phyloP scores from a whole-genome alignment of 2,797 vertebrate genomes.

The Myotis pilosus region DNA sequence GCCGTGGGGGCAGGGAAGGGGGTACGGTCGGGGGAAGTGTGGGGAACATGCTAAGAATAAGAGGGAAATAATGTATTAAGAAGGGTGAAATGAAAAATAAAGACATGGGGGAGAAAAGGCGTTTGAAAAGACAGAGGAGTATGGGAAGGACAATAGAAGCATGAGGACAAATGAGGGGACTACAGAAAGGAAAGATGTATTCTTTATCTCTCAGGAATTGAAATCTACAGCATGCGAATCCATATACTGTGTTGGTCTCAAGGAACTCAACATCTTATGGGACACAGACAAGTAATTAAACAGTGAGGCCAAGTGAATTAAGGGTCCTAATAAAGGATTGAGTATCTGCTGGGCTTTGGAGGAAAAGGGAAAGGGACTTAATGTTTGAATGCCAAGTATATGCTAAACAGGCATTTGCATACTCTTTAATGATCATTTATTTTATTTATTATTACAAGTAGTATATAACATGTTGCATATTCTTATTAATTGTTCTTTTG shows the following conservation, averaged over 20 bases:
- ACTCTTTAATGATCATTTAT: background rate
- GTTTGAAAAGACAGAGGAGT: background rate
- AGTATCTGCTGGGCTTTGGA: background rate
- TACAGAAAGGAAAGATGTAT: background rate
- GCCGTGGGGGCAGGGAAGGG: too few species aligned
- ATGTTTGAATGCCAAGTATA: background rate
- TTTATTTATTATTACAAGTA: background rate
- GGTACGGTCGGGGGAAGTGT: fast-evolving
- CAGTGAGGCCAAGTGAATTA: background rate
- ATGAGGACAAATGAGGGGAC: background rate
- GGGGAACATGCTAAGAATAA: background rate
- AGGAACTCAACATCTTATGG: background rate
- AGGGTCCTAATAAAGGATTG: background rate
- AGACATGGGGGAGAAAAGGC: background rate
- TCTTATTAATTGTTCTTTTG: background rate
- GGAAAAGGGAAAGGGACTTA: background rate
- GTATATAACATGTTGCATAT: background rate
- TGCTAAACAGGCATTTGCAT: background rate
- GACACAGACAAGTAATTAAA: background rate
- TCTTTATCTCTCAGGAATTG: background rate
- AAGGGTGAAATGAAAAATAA: background rate
- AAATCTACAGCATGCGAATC: background rate
- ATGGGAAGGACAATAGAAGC: background rate
- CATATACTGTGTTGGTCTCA: background rate
- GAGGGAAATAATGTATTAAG: background rate